phyloP scores from a whole-genome alignment of 64 coral and sea anemone genomes.

The Montipora capricornis region DNA sequence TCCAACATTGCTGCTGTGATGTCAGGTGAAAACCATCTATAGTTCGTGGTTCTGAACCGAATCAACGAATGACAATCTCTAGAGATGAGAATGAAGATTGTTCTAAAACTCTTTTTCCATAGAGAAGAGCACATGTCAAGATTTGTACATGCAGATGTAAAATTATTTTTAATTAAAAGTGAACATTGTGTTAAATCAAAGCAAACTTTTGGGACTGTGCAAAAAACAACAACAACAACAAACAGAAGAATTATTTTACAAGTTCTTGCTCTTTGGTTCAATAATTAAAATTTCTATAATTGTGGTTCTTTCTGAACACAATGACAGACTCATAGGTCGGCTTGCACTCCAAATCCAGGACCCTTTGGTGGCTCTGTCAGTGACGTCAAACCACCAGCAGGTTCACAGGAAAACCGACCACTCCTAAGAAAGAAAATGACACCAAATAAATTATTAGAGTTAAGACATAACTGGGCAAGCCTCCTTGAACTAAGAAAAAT shows the following conservation, averaged over 20 bases:
- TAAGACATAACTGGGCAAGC: not conserved
- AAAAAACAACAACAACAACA: not conserved
- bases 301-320: not conserved
- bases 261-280: no score
- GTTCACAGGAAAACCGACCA: constrained; percentile 90
- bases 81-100: no score
- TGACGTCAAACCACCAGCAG: constrained; percentile 83
- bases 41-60: no score
- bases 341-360: constrained; percentile 88
- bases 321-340: constrained; percentile 68
- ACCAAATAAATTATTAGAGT: not conserved
- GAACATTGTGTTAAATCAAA: not conserved
- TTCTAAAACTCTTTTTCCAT: no score
- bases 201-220: not conserved
- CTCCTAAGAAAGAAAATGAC: constrained; percentile 54
- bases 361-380: constrained; percentile 92
- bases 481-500: no score
- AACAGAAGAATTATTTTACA: not conserved
- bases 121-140: no score
- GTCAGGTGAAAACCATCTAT: no score
- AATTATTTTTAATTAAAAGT: not conserved
- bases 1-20: no score
- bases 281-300: no score
- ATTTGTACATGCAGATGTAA: not conserved
- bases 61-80: no score